Evolutionary conservation across 1,140 invertebrate genomes (phyloP).

Genomic region (Trachymyrmex septentrionalis): DNA sequence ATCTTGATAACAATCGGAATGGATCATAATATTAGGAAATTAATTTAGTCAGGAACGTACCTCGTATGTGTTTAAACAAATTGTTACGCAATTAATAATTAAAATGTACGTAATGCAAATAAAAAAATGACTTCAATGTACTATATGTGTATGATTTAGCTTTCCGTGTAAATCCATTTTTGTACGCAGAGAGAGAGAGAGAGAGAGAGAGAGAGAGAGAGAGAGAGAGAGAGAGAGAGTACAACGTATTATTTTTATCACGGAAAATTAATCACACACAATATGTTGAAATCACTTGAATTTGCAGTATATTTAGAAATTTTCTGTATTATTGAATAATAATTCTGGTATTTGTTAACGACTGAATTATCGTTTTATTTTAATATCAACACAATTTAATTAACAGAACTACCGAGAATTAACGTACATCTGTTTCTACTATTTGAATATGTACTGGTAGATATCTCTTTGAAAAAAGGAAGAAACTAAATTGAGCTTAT

Average conservation of each 20-base stretch:
- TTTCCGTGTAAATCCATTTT: too few species aligned
- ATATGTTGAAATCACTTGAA: too few species aligned
- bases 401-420: not conserved
- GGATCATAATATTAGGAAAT: not conserved
- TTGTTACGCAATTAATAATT: not conserved
- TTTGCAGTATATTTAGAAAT: not conserved
- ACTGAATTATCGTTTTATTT: not conserved
- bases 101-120: not conserved
- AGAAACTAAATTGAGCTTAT: not conserved
- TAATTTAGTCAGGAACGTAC: not conserved
- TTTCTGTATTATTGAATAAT: not conserved
- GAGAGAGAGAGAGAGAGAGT: too few species aligned
- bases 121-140: too few species aligned
- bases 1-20: constrained; percentile 2
- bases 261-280: too few species aligned
- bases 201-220: too few species aligned
- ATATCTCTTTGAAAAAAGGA: not conserved
- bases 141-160: too few species aligned
- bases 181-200: too few species aligned
- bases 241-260: too few species aligned
- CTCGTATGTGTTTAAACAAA: not conserved
- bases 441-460: not conserved
- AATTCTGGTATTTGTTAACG: not conserved
- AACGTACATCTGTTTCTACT: not conserved
- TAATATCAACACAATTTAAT: not conserved